Conservation (phyloP, 2,888 invertebrate genomes). For the Acronicta leporina region DNA sequence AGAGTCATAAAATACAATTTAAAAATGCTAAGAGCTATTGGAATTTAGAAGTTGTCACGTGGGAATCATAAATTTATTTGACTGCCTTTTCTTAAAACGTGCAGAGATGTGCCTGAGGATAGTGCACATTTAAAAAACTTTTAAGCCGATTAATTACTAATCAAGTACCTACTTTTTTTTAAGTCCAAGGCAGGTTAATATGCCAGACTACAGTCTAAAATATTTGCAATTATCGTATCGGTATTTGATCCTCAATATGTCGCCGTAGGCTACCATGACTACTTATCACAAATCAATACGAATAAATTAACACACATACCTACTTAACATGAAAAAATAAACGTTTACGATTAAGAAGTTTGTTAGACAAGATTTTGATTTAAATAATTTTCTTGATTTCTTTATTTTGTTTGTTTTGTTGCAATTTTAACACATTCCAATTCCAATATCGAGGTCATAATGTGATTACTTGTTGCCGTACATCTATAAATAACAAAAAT, state of each 20-base stretch:
- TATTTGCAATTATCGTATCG: slow-evolving; percentile 33
- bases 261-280: slow-evolving; percentile 23
- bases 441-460: slow-evolving; percentile 37
- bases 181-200: slow-evolving; percentile 5
- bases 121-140: not conserved
- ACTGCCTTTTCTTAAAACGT: not conserved
- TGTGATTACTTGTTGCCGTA: slow-evolving; percentile 26
- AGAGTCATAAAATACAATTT: not conserved
- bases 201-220: slow-evolving; percentile 20
- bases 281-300: slow-evolving; percentile 17
- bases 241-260: slow-evolving; percentile 37
- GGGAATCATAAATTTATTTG: not conserved
- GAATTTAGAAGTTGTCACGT: not conserved
- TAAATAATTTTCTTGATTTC: slow-evolving; percentile 10
- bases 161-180: slow-evolving; percentile 8
- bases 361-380: slow-evolving; percentile 1
- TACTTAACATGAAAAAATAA: slow-evolving; percentile 16
- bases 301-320: slow-evolving; percentile 31
- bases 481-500: slow-evolving; percentile 48
- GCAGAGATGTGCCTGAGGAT: not conserved
- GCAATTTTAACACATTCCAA: slow-evolving; percentile 40
- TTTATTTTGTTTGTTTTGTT: slow-evolving; percentile 16
- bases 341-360: slow-evolving; percentile 6
- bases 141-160: slow-evolving; percentile 1
- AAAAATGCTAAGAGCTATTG: not conserved